Evolutionary conservation across 1,140 invertebrate species (phyloP), one percentile per base, ranked within the genome.

Genomic region (Leptonema lineaticorne): DNA sequence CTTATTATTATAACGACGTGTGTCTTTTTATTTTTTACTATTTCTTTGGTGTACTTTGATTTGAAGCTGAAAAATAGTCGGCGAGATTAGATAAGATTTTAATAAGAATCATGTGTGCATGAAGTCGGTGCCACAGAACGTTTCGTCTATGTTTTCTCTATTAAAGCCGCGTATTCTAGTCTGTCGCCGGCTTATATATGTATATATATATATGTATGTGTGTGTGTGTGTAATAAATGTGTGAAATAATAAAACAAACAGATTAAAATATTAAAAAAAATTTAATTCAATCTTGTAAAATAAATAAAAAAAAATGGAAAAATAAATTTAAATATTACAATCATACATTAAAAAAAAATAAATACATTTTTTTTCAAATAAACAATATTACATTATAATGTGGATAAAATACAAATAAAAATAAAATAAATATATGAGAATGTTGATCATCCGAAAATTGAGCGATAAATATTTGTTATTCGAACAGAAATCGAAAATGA

Each of bases 261-360:
- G 11, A 41, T 41, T 14, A 33, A 41, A 14, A 41, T 4, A 11
- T 41, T 46, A 67, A 67, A 16, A 67, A 57, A 59, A 59, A 33
- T 22, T 67, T 69, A 74, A 70, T 74, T 75, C 72, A 70, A 73
- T 73, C 68, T 73, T 68, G 74, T n/a, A 68, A 71, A 75, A 71
- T 75, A 45, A 41, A 41, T 45, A 45, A 63, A 63, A 63, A 11
- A 22, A 30, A 65, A 14, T 7, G 22, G 20, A 14, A 16, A 37
- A 20, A 53, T 30, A 53, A 56, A 53, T 26, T 46, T 16, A 50
- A 41, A 46, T 16, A 63, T 27, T 27, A 27, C 41, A 50, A 46
- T 24, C n/a, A n/a, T n/a, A n/a, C n/a, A n/a, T n/a, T n/a, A n/a
- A 24, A 41, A 22, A 7, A 33, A 29, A 22, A n/a, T n/a, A n/a